phyloP scores from a whole-genome alignment of 2,888 invertebrate genomes.

The Anoplius nigerrimus region DNA sequence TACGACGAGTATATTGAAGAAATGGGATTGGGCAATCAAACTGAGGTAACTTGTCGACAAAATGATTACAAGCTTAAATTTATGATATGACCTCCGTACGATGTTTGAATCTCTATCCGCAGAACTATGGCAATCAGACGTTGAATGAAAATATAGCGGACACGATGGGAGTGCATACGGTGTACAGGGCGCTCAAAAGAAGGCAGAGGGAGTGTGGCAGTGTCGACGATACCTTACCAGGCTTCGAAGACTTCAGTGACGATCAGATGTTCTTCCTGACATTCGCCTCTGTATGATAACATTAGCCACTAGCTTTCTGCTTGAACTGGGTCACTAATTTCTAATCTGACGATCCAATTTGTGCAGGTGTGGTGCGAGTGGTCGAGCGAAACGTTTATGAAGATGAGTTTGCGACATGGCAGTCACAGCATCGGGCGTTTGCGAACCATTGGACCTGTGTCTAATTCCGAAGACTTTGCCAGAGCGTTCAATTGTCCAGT shows the following conservation, averaged over 20 bases:
- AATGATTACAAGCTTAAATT: slow-evolving; percentile 24
- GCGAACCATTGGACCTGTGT: slow-evolving; percentile 15
- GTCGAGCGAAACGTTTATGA: accelerated
- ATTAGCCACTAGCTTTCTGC: no score
- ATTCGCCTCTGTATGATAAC: slow-evolving; percentile 66
- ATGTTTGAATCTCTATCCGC: slow-evolving; percentile 4
- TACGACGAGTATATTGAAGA: slow-evolving; percentile 21
- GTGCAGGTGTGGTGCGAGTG: slow-evolving; percentile 42
- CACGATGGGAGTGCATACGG: slow-evolving; percentile 87
- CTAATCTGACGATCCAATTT: neutral
- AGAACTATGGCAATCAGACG: slow-evolving; percentile 81
- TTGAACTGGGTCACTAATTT: neutral
- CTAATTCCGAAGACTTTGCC: slow-evolving; percentile 28
- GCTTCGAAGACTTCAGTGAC: slow-evolving; percentile 64
- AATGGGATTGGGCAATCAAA: no score
- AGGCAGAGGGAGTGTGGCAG: slow-evolving; percentile 32
- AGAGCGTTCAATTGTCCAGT: slow-evolving; percentile 29
- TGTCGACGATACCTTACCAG: slow-evolving; percentile 57
- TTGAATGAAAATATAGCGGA: slow-evolving; percentile 92
- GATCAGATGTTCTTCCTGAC: slow-evolving; percentile 73
- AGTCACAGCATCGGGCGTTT: slow-evolving; percentile 13
- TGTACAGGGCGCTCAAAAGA: slow-evolving; percentile 80
- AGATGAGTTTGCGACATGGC: neutral
- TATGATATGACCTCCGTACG: neutral
- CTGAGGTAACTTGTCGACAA: slow-evolving; percentile 6